These are phyloP conservation scores for Dendrocincla fuliginosa DNA, from an alignment of 2,797 vertebrate genomes.

Conservation along the genomic window DNA sequence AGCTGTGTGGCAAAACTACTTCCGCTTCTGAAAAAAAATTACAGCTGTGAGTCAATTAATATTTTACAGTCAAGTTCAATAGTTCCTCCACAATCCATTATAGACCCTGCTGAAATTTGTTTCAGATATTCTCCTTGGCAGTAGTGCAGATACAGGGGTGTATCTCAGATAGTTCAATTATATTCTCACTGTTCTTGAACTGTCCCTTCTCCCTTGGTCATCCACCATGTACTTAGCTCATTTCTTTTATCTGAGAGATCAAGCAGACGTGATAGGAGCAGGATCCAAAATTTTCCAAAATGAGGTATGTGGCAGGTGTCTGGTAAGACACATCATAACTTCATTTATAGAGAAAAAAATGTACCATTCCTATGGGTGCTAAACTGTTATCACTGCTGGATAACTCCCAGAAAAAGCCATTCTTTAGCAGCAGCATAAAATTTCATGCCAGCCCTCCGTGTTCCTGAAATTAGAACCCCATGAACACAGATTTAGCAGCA, in stretches of 20 bases:
- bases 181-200: neutral
- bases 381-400: accelerated
- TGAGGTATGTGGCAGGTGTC: neutral
- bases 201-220: neutral
- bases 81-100: neutral
- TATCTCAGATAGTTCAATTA: neutral
- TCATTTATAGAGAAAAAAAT: neutral
- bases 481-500: accelerated
- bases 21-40: neutral
- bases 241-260: neutral
- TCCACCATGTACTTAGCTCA: neutral
- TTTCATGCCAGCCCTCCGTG: neutral
- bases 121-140: neutral
- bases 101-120: neutral
- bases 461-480: neutral
- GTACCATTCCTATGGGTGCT: neutral
- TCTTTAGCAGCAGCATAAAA: neutral
- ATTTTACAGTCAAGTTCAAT: neutral
- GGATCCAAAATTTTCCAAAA: neutral
- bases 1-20: neutral
- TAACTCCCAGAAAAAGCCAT: neutral
- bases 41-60: neutral
- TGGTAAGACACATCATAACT: neutral
- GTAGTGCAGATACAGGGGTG: neutral
- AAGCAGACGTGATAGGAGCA: neutral